Percentiles rank a stretch among this genome's conserved stretches.
These are phyloP conservation scores for Myopa testacea DNA, from an alignment of 2,888 invertebrate species.

Conservation along the genomic window DNA sequence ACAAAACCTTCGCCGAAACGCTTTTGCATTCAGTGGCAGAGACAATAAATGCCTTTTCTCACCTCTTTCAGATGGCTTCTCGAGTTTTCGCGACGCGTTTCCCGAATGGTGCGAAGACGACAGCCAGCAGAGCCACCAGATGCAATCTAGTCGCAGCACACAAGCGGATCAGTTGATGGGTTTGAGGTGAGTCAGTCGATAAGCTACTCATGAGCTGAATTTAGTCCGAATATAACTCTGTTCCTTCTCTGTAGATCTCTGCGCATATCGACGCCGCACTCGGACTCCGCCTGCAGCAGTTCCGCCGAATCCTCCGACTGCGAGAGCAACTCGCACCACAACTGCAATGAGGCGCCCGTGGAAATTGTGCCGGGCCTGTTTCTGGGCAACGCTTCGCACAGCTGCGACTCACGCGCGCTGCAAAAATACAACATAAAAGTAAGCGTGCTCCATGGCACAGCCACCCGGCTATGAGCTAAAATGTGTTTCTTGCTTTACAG, in stretches of 20 bases:
- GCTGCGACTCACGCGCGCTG: slow-evolving; percentile 89
- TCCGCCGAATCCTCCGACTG: slow-evolving; percentile 80
- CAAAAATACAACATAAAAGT: slow-evolving; percentile 91
- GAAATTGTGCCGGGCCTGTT: slow-evolving; percentile 94
- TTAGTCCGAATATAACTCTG: not conserved
- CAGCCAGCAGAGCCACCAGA: slow-evolving; percentile 76
- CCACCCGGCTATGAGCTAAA: not conserved
- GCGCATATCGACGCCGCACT: slow-evolving; percentile 77
- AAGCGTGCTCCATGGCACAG: slow-evolving; percentile 39
- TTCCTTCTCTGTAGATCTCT: slow-evolving; percentile 73
- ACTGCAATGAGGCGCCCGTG: slow-evolving; percentile 87
- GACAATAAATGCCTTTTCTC: not conserved
- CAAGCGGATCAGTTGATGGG: slow-evolving; percentile 75
- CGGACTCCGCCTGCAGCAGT: slow-evolving; percentile 73
- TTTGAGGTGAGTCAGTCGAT: slow-evolving; percentile 58
- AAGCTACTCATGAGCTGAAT: not conserved
- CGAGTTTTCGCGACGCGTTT: slow-evolving; percentile 83
- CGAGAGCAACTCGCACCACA: slow-evolving; percentile 74
- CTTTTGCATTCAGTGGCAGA: too few species aligned
- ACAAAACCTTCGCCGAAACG: too few species aligned
- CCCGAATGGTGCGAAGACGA: slow-evolving; percentile 92
- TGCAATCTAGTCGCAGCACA: slow-evolving; percentile 70
- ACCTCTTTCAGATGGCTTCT: slow-evolving; percentile 80
- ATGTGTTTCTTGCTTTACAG: slow-evolving; percentile 66
- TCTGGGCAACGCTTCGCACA: slow-evolving; percentile 94